A percentile compares a stretch with the other conserved stretches of the same genome.
Conservation (phyloP, 2,113 vertebrate genomes). For the Scomber colias region DNA sequence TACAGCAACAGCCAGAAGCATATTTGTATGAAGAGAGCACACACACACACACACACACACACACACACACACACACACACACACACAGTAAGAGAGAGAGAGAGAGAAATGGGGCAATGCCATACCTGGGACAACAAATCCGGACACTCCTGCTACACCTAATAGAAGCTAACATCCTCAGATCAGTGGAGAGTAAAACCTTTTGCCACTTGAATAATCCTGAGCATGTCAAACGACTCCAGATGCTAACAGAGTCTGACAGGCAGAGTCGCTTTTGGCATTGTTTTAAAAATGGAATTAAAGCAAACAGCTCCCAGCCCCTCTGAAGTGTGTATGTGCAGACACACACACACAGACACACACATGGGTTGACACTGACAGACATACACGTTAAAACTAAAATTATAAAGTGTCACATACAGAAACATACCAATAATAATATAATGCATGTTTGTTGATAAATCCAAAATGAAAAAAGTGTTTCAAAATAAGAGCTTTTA, state of each 20-base stretch:
- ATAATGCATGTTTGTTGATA: not conserved
- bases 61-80: too few relatives aligned
- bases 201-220: conserved; percentile 80
- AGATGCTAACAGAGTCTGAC: conserved; percentile 78
- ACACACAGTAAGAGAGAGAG: not conserved
- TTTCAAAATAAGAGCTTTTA: not conserved
- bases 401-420: not conserved
- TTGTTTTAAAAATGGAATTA: conserved; percentile 77
- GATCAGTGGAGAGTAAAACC: conserved; percentile 75
- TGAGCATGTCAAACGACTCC: conserved; percentile 71
- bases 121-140: conserved; percentile 72
- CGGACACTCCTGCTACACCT: conserved; percentile 48
- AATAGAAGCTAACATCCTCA: conserved; percentile 52
- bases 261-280: conserved; percentile 76
- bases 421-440: not conserved
- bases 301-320: conserved; percentile 58
- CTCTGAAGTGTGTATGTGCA: conserved; percentile 40
- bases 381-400: conserved; percentile 1
- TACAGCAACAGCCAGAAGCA: conserved; percentile 40
- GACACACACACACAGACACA: conserved; percentile 17
- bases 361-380: conserved; percentile 3
- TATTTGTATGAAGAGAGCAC: conserved; percentile 25
- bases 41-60: not conserved
- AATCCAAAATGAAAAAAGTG: not conserved
- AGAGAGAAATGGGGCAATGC: conserved; percentile 11